Base-by-base conservation (phyloP, 2,888 invertebrate species). In the Lymantria dispar region DNA sequence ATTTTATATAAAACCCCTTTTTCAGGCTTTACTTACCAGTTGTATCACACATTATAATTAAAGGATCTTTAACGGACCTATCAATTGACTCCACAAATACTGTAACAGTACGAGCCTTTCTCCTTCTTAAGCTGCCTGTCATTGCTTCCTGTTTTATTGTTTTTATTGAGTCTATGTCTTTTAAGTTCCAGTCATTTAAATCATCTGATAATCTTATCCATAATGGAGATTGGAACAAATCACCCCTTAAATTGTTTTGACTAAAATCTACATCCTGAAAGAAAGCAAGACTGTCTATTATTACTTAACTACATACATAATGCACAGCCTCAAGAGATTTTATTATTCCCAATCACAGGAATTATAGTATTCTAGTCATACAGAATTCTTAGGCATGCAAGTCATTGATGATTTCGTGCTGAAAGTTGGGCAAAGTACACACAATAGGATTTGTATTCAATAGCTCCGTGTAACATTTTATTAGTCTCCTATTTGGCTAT, bases 31-130 rank as follows among this genome's bases (percentile, higher is more conserved):
- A 57, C 72, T 56, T 49, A 88, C 90, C 89, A 63, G 85, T 84
- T 52, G 68, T 58, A 74, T 91, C 91, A 52, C 84, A 79, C 47
- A 91, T 65, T 41, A 80, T 84, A 45, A 91, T 77, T 30, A 90
- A 69, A 33, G 90, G 87, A 61, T 91, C 89, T 44, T 70, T 81
- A 5, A 74, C 87, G 50, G 89, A 89, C 71, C 90, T 80, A 57
- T 91, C 91, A 7, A 91, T 75, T 48, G 81, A 72, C 56, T 91
- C 91, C 45, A 91, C 76, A 77, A 86, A 85, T 43, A 85, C 90
- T 38, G 75, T 77, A 3, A 91, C 78, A 42, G 66, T 74, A 54
- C 88, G 81, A 29, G 91, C 91, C 56, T 91, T 91, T 44, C 77
- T 77, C 48, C 68, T 74, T 40, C 72, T 69, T n/a, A 87, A 60